These are phyloP conservation scores for Odobenus rosmarus DNA, from an alignment of 2,113 vertebrate species.

Conservation along the genomic window DNA sequence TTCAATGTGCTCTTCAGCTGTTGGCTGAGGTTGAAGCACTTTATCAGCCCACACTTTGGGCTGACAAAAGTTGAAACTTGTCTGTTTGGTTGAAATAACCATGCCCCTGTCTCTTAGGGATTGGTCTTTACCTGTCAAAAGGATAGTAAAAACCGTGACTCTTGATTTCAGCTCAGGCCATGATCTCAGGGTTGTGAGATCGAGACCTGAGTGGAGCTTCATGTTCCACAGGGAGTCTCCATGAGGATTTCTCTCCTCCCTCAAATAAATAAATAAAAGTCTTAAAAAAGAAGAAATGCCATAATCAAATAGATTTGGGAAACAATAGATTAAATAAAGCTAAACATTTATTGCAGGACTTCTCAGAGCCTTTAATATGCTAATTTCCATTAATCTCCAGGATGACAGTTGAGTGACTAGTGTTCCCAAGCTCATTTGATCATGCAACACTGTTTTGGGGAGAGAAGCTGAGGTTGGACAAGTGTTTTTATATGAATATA, in stretches of 20 bases:
- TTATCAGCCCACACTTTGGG: background rate
- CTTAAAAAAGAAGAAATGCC: background rate
- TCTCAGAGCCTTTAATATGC: background rate
- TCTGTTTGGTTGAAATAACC: background rate
- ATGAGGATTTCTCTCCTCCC: background rate
- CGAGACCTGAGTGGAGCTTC: background rate
- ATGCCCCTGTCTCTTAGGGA: background rate
- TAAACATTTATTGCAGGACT: background rate
- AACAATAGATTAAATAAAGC: background rate
- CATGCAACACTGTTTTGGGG: background rate
- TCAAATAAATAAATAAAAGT: background rate
- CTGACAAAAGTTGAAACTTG: background rate
- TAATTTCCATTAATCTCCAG: background rate
- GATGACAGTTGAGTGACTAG: background rate
- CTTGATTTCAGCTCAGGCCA: background rate
- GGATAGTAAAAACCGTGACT: background rate
- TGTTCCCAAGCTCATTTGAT: background rate
- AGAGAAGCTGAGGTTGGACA: background rate
- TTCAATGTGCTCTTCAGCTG: background rate
- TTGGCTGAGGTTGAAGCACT: background rate
- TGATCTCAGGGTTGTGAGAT: background rate
- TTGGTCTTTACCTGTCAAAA: background rate
- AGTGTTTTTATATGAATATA: background rate
- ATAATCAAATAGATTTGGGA: background rate
- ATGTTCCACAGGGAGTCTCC: background rate